Evolutionary conservation across 2,888 invertebrate species (phyloP).

Genomic region (Euspilapteryx auroguttella): DNA sequence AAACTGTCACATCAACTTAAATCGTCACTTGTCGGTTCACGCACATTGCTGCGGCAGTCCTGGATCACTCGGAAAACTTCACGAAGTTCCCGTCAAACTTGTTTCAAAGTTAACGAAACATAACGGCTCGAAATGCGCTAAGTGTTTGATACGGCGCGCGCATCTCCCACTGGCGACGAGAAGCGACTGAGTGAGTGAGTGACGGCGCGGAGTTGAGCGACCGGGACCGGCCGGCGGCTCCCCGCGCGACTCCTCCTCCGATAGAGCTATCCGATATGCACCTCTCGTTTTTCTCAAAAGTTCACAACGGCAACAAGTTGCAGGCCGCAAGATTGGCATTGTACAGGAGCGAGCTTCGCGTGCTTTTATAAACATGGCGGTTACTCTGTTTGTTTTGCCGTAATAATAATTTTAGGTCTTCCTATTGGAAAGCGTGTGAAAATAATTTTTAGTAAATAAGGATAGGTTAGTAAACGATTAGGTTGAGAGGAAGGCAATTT

Average conservation of each 20-base stretch:
- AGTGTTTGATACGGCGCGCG: constrained; percentile 18
- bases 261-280: constrained; percentile 30
- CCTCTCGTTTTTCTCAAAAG: constrained; percentile 37
- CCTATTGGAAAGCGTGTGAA: constrained; percentile 24
- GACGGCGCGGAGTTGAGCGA: constrained; percentile 31
- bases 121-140: constrained; percentile 36
- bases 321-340: constrained; percentile 56
- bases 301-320: constrained; percentile 59
- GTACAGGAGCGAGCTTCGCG: constrained; percentile 56
- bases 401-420: constrained; percentile 43
- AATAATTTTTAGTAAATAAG: not conserved
- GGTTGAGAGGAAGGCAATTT: too few relatives aligned
- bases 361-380: constrained; percentile 59
- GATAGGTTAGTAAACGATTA: not conserved
- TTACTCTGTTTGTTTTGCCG: constrained; percentile 53
- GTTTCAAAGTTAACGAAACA: constrained; percentile 54
- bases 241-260: constrained; percentile 55
- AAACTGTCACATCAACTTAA: constrained; percentile 47
- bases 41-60: constrained; percentile 48
- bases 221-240: constrained; percentile 44
- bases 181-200: constrained; percentile 28
- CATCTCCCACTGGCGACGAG: constrained; percentile 27
- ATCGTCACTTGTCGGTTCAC: constrained; percentile 43
- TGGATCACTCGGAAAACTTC: constrained; percentile 48
- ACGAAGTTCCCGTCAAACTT: constrained; percentile 60